Base-by-base conservation (phyloP, 1,140 invertebrate genomes). In the Odontomachus brunneus region DNA sequence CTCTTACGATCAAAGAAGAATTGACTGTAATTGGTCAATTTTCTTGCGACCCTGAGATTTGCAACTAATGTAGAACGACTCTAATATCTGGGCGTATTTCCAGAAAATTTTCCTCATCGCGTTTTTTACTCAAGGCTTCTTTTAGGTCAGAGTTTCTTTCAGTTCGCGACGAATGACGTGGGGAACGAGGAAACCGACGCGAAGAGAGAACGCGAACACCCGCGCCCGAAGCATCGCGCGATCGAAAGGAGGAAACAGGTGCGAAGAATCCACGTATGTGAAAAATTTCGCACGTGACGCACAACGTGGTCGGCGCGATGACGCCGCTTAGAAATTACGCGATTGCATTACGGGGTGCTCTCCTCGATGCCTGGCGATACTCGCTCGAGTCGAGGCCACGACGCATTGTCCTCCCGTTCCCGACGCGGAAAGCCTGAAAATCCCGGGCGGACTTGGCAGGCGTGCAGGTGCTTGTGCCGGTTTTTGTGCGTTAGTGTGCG, bases 381-480 rank as follows among this genome's bases (percentile, higher is more conserved):
- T 44, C 26, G 9, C 66, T 38, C 3, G n/a, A 55, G 3, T 55
- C 49, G 33, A 78, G 63, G 63, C 15, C 33, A 15, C 12, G 17
- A 66, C 17, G 49, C 63, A 78, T 57, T 67, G 49, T 78, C 22
- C 7, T 38, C 55, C 44, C 33, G 33, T 75, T 22, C 26, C 9
- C 14, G 33, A 67, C 48, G 62, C 62, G 48, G 49, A 76, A 76
- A 76, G 19, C 7, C 19, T 67, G 48, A 67, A 76, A 78, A 67
- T 78, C 49, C 19, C 62, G 17, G 29, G 29, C 74, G 26, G 19
- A 78, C 62, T 78, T 78, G 74, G 74, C 74, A 78, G 24, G 0
- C 62, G 19, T 19, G 29, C 29, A 33, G 29, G 29, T 33, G 29
- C 29, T n/a, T n/a, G n/a, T n/a, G 38, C 38, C 38, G 38, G 9